A percentile compares a stretch with the other conserved stretches of the same genome.
Conservation (phyloP, 1,140 invertebrate species). For the Nasonia giraulti region DNA sequence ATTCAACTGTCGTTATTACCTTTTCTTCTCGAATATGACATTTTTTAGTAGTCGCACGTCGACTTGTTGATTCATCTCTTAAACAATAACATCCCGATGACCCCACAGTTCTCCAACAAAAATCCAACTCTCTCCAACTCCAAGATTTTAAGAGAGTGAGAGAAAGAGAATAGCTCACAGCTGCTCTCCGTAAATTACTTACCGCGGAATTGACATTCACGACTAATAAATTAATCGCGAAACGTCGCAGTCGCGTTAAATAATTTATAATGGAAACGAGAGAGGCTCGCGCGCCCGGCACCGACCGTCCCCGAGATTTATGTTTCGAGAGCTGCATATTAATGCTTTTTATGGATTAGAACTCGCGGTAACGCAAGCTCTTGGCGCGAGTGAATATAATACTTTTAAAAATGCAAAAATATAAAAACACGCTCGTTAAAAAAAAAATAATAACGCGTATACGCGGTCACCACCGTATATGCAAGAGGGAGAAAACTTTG, state of each 20-base stretch:
- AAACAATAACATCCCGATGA: neutral
- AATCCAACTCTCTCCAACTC: neutral
- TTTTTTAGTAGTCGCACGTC: no score
- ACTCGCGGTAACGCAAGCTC: neutral
- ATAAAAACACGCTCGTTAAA: neutral
- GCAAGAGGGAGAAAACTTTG: neutral
- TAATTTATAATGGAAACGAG: constrained; percentile 19
- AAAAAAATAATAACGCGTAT: neutral
- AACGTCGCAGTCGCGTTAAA: constrained; percentile 17
- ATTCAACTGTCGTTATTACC: no score
- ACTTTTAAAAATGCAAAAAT: constrained; percentile 13
- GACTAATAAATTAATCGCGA: constrained; percentile 21
- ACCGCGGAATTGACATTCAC: constrained; percentile 5
- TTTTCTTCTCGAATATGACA: no score
- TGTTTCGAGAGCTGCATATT: neutral
- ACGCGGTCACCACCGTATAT: neutral
- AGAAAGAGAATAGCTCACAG: no score
- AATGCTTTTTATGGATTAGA: constrained; percentile 29
- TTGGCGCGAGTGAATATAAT: neutral
- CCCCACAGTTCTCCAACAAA: no score
- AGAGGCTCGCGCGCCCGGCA: neutral
- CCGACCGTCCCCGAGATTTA: neutral
- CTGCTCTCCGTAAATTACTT: constrained; percentile 6
- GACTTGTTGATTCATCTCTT: no score
- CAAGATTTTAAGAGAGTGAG: neutral